Percentiles rank a stretch among this genome's conserved stretches.
Evolutionary conservation across 2,113 vertebrate genomes (phyloP).

Genomic region (Climacteris rufus): DNA sequence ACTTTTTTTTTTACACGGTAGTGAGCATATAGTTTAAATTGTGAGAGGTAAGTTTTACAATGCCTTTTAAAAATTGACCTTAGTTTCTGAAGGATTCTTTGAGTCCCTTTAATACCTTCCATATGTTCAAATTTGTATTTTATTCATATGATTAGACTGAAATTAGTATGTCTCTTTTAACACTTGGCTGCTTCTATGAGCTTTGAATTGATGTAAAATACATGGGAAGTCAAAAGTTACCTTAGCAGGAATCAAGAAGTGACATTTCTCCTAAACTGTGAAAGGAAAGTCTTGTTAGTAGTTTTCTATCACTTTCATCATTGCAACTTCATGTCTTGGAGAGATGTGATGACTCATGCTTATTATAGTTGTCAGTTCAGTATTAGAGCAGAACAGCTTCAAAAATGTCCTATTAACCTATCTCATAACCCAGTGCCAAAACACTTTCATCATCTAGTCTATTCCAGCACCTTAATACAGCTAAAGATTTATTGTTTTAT

Average conservation of each 20-base stretch:
- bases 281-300: neutral
- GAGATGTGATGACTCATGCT: slow-evolving; percentile 9
- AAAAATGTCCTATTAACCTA: slow-evolving; percentile 51
- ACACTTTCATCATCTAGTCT: slow-evolving; percentile 18
- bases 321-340: neutral
- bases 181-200: neutral
- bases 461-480: neutral
- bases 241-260: neutral
- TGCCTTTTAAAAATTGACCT: neutral
- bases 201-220: neutral
- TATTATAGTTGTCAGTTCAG: neutral
- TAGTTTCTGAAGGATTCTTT: neutral
- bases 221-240: neutral
- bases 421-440: slow-evolving; percentile 20
- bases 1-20: neutral
- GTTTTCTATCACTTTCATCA: neutral
- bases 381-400: slow-evolving; percentile 42
- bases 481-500: slow-evolving; percentile 19
- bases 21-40: neutral
- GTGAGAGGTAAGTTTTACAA: neutral
- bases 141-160: neutral
- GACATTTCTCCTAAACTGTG: neutral
- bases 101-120: neutral
- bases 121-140: neutral
- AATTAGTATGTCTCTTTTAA: neutral